Conservation (phyloP, 2,888 invertebrate genomes). For the Macropis europaea region DNA sequence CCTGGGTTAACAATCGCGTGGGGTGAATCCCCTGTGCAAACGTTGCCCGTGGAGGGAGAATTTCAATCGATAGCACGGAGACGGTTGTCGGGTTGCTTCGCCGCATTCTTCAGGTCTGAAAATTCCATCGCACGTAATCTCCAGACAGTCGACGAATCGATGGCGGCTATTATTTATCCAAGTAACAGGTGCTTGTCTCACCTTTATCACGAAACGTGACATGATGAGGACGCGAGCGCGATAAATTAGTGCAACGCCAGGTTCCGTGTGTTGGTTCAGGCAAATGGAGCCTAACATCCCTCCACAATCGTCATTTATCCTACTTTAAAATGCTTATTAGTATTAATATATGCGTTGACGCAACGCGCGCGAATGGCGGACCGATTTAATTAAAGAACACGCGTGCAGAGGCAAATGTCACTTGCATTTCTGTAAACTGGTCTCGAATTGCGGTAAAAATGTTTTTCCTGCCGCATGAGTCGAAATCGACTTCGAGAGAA, state of each 20-base stretch:
- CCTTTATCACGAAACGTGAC: conserved; percentile 47
- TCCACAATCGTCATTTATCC: conserved; percentile 4
- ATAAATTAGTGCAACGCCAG: conserved; percentile 28
- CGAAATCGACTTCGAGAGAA: no score
- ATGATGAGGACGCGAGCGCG: conserved; percentile 1
- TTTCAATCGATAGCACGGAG: conserved; percentile 59
- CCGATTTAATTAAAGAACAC: conserved; percentile 20
- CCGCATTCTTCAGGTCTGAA: conserved; percentile 44
- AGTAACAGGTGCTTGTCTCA: conserved; percentile 54
- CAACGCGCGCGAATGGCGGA: conserved; percentile 9
- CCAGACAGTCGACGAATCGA: conserved; percentile 1
- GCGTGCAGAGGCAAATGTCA: conserved; percentile 26
- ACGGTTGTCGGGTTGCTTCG: conserved; percentile 51
- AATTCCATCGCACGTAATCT: conserved; percentile 51
- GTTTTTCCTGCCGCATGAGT: no score
- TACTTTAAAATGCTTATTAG: conserved; percentile 33
- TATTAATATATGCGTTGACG: conserved; percentile 41
- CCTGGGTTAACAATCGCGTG: background rate
- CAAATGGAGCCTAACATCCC: conserved; percentile 36
- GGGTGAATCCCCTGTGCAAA: conserved; percentile 28
- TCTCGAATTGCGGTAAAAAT: background rate
- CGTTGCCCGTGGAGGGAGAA: conserved; percentile 31
- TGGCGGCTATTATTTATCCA: conserved; percentile 48
- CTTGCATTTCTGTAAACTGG: background rate
- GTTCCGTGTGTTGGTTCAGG: conserved; percentile 1